Conservation (phyloP, 2,113 vertebrate genomes). For the Coptodon rendalli region DNA sequence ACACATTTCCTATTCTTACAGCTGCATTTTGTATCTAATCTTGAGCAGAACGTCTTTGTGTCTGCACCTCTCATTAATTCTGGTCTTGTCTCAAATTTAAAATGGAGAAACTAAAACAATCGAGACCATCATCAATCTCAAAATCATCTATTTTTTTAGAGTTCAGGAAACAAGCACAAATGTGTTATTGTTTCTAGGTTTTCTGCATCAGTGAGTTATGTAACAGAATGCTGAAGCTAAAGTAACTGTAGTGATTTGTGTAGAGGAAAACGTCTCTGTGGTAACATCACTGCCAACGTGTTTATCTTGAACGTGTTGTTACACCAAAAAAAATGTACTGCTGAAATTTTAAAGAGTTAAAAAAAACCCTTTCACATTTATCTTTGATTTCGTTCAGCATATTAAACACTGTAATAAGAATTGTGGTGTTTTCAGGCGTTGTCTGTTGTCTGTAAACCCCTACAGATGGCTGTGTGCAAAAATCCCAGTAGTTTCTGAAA, state of each 20-base stretch:
- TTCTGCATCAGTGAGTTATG: neutral
- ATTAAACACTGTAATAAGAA: neutral
- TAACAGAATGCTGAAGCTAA: neutral
- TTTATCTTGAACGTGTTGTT: neutral
- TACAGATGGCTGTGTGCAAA: too few relatives aligned
- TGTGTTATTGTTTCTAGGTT: neutral
- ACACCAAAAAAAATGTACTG: neutral
- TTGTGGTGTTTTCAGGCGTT: neutral
- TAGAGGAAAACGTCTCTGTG: neutral
- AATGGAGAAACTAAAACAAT: neutral
- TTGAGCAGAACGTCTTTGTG: fast-evolving
- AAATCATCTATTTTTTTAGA: neutral
- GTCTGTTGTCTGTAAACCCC: too few relatives aligned
- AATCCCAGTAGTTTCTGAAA: too few relatives aligned
- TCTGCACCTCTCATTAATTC: neutral
- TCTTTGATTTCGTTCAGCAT: neutral
- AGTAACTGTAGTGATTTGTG: neutral
- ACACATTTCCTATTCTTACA: neutral
- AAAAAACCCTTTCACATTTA: neutral
- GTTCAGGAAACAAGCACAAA: neutral
- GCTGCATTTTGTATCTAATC: neutral
- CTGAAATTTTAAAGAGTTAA: too few relatives aligned
- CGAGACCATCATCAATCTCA: neutral
- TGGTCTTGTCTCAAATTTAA: neutral
- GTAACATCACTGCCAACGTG: neutral